phyloP scores from a whole-genome alignment of 2,113 vertebrate species.

The Trematocara variabile region DNA sequence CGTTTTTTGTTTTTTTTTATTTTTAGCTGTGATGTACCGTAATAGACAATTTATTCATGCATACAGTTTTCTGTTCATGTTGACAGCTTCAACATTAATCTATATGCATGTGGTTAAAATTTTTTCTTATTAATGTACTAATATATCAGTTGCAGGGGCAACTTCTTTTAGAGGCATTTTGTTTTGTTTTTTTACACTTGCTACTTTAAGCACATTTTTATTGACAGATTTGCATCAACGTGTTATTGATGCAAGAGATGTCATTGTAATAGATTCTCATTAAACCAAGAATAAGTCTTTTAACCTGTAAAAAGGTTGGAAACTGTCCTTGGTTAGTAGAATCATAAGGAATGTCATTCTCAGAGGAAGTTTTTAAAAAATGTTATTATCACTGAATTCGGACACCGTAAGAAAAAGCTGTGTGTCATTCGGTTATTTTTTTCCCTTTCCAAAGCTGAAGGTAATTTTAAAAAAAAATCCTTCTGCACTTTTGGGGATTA shows the following conservation, averaged over 20 bases:
- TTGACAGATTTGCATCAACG: neutral
- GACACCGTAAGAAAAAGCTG: neutral
- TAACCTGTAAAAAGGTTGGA: neutral
- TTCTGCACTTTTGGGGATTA: constrained; percentile 14
- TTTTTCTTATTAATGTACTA: neutral
- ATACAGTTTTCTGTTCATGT: neutral
- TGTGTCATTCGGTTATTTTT: neutral
- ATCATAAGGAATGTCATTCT: neutral
- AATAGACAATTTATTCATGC: neutral
- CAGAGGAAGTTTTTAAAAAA: neutral
- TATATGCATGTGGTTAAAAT: neutral
- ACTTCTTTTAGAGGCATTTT: neutral
- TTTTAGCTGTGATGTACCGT: neutral
- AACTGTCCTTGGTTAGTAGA: neutral
- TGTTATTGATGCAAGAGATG: neutral
- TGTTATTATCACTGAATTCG: neutral
- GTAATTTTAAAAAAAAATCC: neutral
- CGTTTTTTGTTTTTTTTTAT: fast-evolving
- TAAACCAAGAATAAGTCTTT: neutral
- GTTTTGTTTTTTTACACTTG: neutral
- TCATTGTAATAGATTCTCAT: neutral
- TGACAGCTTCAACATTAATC: neutral
- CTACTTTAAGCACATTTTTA: neutral
- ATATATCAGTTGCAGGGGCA: neutral
- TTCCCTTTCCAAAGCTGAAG: neutral